Percentiles rank a stretch among this genome's conserved stretches.
Conservation (phyloP, 2,888 invertebrate species). For the Ornithoptera priamus region DNA sequence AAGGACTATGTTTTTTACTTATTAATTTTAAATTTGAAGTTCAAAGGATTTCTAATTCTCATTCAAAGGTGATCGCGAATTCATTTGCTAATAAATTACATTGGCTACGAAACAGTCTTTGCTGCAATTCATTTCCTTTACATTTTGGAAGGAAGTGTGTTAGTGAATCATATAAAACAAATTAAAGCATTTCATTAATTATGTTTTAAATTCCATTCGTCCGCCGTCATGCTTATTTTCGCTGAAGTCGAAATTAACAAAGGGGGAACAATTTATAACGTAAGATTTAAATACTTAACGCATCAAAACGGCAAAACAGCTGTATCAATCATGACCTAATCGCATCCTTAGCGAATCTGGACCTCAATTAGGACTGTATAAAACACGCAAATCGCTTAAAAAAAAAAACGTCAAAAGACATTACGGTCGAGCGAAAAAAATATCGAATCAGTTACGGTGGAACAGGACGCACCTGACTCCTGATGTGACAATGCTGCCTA, state of each 20-base stretch:
- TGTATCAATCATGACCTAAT: conserved; percentile 73
- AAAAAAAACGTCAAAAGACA: conserved; percentile 58
- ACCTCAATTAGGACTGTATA: conserved; percentile 74
- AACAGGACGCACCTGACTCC: conserved; percentile 36
- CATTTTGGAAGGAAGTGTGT: conserved; percentile 34
- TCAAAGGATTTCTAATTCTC: no score
- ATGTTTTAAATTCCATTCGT: conserved; percentile 49
- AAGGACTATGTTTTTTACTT: no score
- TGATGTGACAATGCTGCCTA: conserved; percentile 30
- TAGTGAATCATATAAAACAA: conserved; percentile 30
- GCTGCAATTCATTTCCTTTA: background rate
- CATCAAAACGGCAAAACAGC: conserved; percentile 46
- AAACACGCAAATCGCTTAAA: conserved; percentile 61
- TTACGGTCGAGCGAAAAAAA: conserved; percentile 60
- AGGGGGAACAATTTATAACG: conserved; percentile 44
- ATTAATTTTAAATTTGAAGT: no score
- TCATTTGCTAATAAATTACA: background rate
- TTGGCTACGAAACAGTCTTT: background rate
- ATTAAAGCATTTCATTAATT: conserved; percentile 43
- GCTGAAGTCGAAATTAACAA: conserved; percentile 39
- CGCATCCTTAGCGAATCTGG: conserved; percentile 74
- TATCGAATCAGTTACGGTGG: conserved; percentile 52
- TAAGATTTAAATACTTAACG: conserved; percentile 45
- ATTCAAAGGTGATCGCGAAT: no score
- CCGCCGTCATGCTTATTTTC: conserved; percentile 57